Evolutionary conservation across 2,113 vertebrate species (phyloP).

Genomic region (Seriola rivoliana): DNA sequence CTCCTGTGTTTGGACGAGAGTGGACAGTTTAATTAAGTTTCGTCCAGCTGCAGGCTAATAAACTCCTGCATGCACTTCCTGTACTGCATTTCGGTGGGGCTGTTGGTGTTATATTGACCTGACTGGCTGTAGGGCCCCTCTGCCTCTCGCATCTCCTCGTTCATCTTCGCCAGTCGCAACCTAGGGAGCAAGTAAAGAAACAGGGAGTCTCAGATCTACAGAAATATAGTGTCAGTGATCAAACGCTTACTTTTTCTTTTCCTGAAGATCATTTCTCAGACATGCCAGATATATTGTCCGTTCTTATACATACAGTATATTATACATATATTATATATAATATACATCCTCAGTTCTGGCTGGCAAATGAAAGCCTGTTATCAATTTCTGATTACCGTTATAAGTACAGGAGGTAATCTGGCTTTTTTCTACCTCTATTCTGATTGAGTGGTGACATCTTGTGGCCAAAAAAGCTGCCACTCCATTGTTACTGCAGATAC

Average conservation of each 20-base stretch:
- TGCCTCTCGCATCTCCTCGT: slow-evolving; percentile 98
- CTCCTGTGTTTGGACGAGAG: neutral
- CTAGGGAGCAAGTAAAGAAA: slow-evolving; percentile 72
- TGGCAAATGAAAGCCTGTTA: neutral
- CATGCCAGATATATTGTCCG: neutral
- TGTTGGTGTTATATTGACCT: slow-evolving; percentile 97
- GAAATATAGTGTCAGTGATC: neutral
- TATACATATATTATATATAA: neutral
- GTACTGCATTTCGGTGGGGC: slow-evolving; percentile 97
- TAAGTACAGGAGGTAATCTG: neutral
- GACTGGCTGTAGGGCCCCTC: slow-evolving; percentile 97
- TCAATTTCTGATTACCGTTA: neutral
- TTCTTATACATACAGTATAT: neutral
- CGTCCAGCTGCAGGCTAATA: slow-evolving; percentile 92
- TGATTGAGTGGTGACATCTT: slow-evolving; percentile 26
- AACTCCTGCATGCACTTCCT: slow-evolving; percentile 97
- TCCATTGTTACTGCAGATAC: neutral
- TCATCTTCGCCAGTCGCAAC: slow-evolving; percentile 97
- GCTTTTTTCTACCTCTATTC: neutral
- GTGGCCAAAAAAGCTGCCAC: slow-evolving; percentile 22
- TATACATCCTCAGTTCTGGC: neutral
- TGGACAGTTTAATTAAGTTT: slow-evolving; percentile 79
- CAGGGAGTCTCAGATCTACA: neutral
- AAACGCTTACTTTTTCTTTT: neutral
- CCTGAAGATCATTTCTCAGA: neutral